A percentile compares a stretch with the other conserved stretches of the same genome.
Conservation (phyloP, 2,888 invertebrate genomes). For the Trissolcus brochymenae region DNA sequence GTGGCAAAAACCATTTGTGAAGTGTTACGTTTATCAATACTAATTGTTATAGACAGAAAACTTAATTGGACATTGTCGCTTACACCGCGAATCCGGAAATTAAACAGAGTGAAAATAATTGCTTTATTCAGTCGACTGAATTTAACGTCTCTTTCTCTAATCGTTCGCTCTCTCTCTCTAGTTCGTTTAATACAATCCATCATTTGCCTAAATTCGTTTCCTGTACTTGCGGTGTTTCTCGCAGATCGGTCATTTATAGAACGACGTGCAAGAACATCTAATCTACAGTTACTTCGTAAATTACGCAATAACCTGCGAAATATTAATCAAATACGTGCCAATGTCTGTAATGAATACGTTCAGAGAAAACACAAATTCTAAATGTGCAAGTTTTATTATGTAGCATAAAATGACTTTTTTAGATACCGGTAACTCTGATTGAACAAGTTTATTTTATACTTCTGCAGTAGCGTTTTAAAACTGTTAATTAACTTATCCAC, state of each 20-base stretch:
- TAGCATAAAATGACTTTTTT: no score
- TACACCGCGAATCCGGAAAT: constrained; percentile 68
- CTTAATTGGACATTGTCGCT: constrained; percentile 55
- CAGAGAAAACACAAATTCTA: constrained; percentile 1
- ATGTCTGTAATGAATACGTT: constrained; percentile 15
- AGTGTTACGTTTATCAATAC: constrained; percentile 50
- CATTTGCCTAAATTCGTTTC: constrained; percentile 65
- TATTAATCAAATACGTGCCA: constrained; percentile 38
- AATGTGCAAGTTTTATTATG: not conserved
- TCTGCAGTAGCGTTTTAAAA: no score
- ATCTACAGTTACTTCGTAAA: constrained; percentile 31
- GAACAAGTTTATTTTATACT: no score
- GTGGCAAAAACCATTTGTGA: constrained; percentile 36
- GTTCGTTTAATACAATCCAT: constrained; percentile 58
- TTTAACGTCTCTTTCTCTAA: constrained; percentile 33
- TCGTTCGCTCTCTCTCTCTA: no score
- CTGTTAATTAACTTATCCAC: no score
- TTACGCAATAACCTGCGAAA: constrained; percentile 25
- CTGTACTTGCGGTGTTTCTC: constrained; percentile 53
- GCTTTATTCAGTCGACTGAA: constrained; percentile 50
- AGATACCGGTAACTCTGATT: no score
- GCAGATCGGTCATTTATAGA: constrained; percentile 47
- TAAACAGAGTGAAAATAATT: constrained; percentile 65
- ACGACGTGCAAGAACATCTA: constrained; percentile 38
- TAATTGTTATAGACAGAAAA: constrained; percentile 45